Evolutionary conservation across 2,888 invertebrate species (phyloP), one percentile per base, ranked within the genome.

Genomic region (Luperina nickerlii): DNA sequence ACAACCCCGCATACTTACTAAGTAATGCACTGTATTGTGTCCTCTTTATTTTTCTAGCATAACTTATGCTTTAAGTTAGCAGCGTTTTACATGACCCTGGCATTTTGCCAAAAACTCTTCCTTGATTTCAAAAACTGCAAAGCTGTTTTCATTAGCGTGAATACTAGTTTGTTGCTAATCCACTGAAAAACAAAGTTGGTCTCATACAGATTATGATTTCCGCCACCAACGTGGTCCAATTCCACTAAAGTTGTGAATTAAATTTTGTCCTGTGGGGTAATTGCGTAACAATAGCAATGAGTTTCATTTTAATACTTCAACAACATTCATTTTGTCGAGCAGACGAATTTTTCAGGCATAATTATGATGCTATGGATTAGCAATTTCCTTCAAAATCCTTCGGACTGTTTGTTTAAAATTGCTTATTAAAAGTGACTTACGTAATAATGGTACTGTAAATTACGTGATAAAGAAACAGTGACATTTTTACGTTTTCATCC

Each of bases 21-120:
- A 32, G 69, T 51, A 70, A 51, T 54, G 48, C 38, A 70, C 54
- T 20, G 32, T 32, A 32, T 38, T 38, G 72, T 45, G 42, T 71
- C 51, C 20, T 70, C 38, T 84, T 54, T 73, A 79, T 68, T 79
- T 67, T 79, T 32, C 13, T 11, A 63, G 24, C 62, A 45, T 67
- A 60, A 79, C 42, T 71, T 84, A 74, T 67, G 79, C 57, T 54
- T 42, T 45, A 75, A 79, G 68, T 65, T 69, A 65, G 65, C 60
- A 45, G 57, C 42, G 32, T 72, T 75, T 54, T 57, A 68, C 71
- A 69, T 60, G 15, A 20, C 51, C 20, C 45, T 72, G 80, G 85
- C 62, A 7, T 32, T 24, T 63, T 20, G 67, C 83, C 83, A 83
- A 78, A 78, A 74, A 70, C 5, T 70, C 27, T 51, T 62, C 9